Base-by-base conservation (phyloP, 2,113 vertebrate species). In the Rhizomys pruinosus region DNA sequence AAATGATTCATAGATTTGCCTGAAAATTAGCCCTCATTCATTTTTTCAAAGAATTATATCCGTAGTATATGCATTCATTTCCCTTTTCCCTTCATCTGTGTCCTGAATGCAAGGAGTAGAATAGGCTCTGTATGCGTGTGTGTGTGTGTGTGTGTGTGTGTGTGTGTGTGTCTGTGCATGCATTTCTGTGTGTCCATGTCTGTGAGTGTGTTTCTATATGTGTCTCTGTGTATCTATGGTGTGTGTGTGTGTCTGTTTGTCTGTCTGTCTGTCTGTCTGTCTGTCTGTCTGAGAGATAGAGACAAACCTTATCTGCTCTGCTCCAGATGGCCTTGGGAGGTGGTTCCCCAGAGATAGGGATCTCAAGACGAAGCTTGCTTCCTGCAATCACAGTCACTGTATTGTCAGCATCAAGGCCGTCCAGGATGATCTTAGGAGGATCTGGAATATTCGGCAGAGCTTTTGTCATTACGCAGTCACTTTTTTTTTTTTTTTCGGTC, bases 331-430 rank as follows among this genome's bases (percentile, higher is more conserved):
- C 98, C 96, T 99, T 99, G 89, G 99, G 99, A 63, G 98, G 96
- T 79, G 99, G 99, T 96, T 99, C 99, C 90, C 99, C 99, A 79
- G 97, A 98, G 96, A 99, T 98, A 11, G 99, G 99, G 82, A 99
- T 98, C 97, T 99, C 99, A 95, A 99, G 97, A 22, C 99, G 99
- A n/a, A 99, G 97, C 96, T 99, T 99, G 97, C 98, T 99, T 97
- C 99, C 99, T 86, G 99, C 99, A 91, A 99, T 98, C 34, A 99
- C 98, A 69, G 98, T 99, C 76, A 99, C 98, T 0, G 99, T 99
- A 96, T 99, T 99, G 90, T 98, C 98, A 77, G 98, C 98, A 95
- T 99, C 99, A 86, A 99, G 98, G 84, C 98, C 98, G 2, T 99
- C 99, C 96, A 99, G 97, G 90, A 99, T 98, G 95, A 99, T 98